Conservation (phyloP, 2,888 invertebrate genomes). For the Andrena bicolor region DNA sequence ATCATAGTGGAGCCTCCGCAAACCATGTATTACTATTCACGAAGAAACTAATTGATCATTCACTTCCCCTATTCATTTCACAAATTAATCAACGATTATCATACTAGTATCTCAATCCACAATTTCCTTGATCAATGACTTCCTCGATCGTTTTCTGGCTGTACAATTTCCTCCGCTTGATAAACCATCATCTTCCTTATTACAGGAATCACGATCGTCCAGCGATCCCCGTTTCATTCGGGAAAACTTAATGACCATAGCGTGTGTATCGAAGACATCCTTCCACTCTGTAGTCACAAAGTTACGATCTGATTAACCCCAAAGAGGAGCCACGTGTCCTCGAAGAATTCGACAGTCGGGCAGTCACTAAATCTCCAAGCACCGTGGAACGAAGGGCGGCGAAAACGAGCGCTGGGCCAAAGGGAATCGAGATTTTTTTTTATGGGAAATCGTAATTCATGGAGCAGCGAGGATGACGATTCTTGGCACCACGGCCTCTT, state of each 20-base stretch:
- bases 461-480: not conserved
- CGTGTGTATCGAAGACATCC: not conserved
- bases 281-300: not conserved
- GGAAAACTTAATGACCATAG: not conserved
- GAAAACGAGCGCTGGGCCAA: not conserved
- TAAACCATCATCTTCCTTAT: constrained; percentile 25
- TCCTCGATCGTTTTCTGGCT: not conserved
- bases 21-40: constrained; percentile 7
- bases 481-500: not conserved
- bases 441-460: constrained; percentile 53
- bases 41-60: not conserved
- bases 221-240: not conserved
- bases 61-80: not conserved
- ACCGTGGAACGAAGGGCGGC: not conserved
- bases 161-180: not conserved
- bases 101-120: not conserved
- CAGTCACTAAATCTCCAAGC: not conserved
- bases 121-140: not conserved
- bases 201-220: not conserved
- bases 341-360: not conserved
- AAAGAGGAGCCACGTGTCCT: not conserved
- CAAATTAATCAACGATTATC: constrained; percentile 27
- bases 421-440: constrained; percentile 14
- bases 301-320: not conserved
- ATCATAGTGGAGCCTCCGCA: not conserved